Conservation (phyloP, 1,140 invertebrate genomes). For the Meloidogyne hapla region DNA sequence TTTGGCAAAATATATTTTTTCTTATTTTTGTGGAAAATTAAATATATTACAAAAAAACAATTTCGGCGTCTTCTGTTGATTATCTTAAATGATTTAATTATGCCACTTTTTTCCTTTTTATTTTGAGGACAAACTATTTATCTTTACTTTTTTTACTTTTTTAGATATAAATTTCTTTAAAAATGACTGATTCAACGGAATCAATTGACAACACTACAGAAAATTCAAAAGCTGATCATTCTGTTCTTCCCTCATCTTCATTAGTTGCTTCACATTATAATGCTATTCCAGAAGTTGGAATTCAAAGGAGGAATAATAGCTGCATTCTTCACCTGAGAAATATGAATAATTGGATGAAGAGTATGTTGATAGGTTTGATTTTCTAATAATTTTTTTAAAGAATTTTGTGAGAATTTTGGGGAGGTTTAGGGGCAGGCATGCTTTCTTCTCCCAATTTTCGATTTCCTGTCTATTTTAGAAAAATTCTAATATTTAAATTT, state of each 20-base stretch:
- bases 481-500: constrained; percentile 33
- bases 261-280: constrained; percentile 67
- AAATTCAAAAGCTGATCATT: background rate
- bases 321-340: constrained; percentile 88
- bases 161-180: background rate
- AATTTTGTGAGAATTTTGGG: background rate
- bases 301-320: constrained; percentile 77
- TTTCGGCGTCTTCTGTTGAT: no score
- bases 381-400: background rate
- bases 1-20: no score
- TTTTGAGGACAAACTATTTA: no score
- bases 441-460: no score
- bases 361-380: constrained; percentile 77
- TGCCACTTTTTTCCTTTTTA: no score
- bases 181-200: background rate
- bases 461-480: constrained; percentile 36
- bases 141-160: no score
- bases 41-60: no score
- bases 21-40: no score
- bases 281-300: constrained; percentile 73
- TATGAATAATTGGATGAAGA: constrained; percentile 99
- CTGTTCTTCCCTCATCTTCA: constrained; percentile 9
- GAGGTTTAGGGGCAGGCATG: no score
- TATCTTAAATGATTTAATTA: no score
- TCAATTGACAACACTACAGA: constrained; percentile 4